Base-by-base conservation (phyloP, 2,113 vertebrate species). In the Salminus brasiliensis region DNA sequence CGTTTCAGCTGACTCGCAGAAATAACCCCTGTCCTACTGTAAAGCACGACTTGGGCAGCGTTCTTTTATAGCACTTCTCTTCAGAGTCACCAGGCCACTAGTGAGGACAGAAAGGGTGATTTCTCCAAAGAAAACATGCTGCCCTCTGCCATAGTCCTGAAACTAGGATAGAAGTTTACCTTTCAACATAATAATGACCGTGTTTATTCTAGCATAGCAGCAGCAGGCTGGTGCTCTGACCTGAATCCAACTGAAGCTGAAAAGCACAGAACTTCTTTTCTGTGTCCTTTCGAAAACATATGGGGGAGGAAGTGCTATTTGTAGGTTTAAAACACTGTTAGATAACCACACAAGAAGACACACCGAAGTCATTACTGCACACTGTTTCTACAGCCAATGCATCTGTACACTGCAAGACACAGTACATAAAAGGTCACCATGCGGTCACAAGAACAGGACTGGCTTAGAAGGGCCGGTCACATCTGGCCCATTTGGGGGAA, bases 381-480 rank as follows among this genome's bases (percentile, higher is more conserved):
- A 59, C 9, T 30, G 34, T 27, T 77, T 69, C 18, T 16, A 5
- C 0, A 25, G 36, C 34, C 10, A 67, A 18, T 39, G n/a, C 39
- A 36, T 80, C 36, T 80, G 75, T 76, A 75, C 78, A 57, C 60
- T 72, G 57, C 23, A 78, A 73, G 63, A 85, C 34, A 68, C 84
- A 71, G 52, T 25, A 59, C 6, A 62, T 80, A 83, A 87, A 90
- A 88, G 91, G 89, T 89, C 84, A 89, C 45, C 75, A 32, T 29
- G 70, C 49, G 72, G 81, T 79, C 39, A 78, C 63, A 79, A 45
- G n/a, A n/a, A n/a, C n/a, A n/a, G n/a, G n/a, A n/a, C n/a, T 78
- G 29, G 80, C 79, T 72, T 62, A 67, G 16, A 57, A 71, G 68
- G 71, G 72, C 78, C 76, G 49, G 72, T 62, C 5, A 34, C 78